Evolutionary conservation across 2,888 invertebrate species (phyloP), one percentile per base, ranked within the genome.

Genomic region (Entomobrya proxima): DNA sequence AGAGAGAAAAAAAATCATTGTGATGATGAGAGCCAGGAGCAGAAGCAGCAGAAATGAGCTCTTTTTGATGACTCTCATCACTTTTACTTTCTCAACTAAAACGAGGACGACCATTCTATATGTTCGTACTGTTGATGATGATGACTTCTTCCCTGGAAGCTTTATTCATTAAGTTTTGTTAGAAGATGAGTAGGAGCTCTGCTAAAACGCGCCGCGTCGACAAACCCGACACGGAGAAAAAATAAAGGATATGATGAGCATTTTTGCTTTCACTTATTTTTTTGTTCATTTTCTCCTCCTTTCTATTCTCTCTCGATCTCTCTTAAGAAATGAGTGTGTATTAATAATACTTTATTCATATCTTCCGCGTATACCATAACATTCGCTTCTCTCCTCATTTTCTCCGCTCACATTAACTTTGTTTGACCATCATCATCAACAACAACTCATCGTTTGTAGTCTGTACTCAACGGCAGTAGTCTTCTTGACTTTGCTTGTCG

Each of bases 1-100:
- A 52, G 32, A 79, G n/a, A n/a, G n/a, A n/a, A n/a, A n/a, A n/a
- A 35, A 79, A 47, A 64, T 47, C 74, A 47, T 76, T 27, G 35
- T 79, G 50, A 50, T 79, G n/a, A n/a, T n/a, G 40, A 72, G 72
- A 80, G 80, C 69, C 69, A 72, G 55, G 18, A 72, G 69, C 50
- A 79, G 80, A 47, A 79, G 67, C 50, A 80, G 80, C 47, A 82
- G 74, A 82, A 82, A 82, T 82, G 81, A 82, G 81, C 75, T 82
- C 74, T 82, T 82, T 82, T 82, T 82, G 81, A 82, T 82, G 81
- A 82, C 81, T 82, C 81, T 75, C 81, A 82, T 82, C 81, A 74
- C 86, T 61, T 58, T 67, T 47, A 76, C 84, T 80, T 72, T 64
- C 82, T 82, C 67, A 44, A 47, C n/a, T n/a, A n/a, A n/a, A n/a